These are phyloP conservation scores for Cochlearius cochlearius DNA, from an alignment of 2,113 vertebrate genomes.

Conservation along the genomic window DNA sequence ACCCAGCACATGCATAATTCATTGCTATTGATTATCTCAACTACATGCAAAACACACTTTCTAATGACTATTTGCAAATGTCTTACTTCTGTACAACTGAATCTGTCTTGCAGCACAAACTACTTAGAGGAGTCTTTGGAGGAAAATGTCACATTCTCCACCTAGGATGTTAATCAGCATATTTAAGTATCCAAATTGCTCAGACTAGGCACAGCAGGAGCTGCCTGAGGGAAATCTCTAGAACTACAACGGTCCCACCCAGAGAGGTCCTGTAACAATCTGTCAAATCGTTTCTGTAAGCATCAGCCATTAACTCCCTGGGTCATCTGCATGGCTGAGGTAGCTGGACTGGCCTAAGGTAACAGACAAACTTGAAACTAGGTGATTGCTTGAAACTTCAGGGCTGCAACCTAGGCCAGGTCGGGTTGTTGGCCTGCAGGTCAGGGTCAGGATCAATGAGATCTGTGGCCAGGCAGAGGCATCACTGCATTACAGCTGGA, in stretches of 20 bases:
- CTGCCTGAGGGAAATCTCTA: background rate
- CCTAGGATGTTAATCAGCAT: background rate
- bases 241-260: background rate
- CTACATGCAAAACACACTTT: background rate
- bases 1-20: background rate
- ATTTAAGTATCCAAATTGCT: background rate
- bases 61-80: background rate
- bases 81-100: background rate
- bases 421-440: background rate
- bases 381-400: background rate
- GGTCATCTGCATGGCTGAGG: background rate
- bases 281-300: background rate
- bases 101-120: background rate
- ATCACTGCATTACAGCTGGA: background rate
- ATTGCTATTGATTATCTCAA: background rate
- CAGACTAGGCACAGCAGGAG: background rate
- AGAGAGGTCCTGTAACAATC: background rate
- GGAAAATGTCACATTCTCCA: background rate
- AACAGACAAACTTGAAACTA: background rate
- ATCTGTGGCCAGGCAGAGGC: background rate
- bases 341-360: background rate
- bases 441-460: background rate
- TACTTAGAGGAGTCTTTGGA: background rate
- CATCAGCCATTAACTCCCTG: background rate
- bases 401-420: background rate